These are phyloP conservation scores for Eupithecia subfuscata DNA, from an alignment of 2,888 invertebrate species.

Conservation along the genomic window DNA sequence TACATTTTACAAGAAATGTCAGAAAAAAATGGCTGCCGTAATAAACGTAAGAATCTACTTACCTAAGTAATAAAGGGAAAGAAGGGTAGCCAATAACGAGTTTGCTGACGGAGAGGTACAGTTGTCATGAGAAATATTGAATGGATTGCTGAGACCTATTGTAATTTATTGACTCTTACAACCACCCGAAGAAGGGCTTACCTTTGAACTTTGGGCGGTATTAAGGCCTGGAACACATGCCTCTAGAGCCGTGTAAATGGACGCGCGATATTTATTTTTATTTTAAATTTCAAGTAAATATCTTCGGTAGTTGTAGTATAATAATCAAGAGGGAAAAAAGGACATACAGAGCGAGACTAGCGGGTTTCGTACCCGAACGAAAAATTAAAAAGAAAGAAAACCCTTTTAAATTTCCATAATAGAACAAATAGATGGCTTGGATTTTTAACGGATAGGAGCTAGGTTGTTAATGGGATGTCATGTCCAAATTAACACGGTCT, in stretches of 20 bases:
- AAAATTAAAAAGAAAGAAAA: no score
- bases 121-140: constrained; percentile 17
- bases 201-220: neutral
- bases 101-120: constrained; percentile 28
- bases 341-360: no score
- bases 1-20: constrained; percentile 21
- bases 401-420: no score
- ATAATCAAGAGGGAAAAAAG: no score
- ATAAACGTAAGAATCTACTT: constrained; percentile 27
- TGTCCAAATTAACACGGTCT: no score
- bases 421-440: no score
- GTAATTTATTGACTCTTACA: neutral
- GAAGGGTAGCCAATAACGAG: constrained; percentile 32
- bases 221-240: neutral
- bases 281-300: no score
- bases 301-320: no score
- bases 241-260: neutral
- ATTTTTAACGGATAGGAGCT: no score
- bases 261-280: neutral
- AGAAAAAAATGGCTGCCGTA: constrained; percentile 20
- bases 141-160: constrained; percentile 9
- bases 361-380: no score
- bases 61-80: constrained; percentile 34
- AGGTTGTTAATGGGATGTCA: no score
- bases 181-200: neutral